A percentile compares a stretch with the other conserved stretches of the same genome.
These are phyloP conservation scores for Pseudorhombus dupliciocellatus DNA, from an alignment of 2,113 vertebrate species.

Conservation along the genomic window DNA sequence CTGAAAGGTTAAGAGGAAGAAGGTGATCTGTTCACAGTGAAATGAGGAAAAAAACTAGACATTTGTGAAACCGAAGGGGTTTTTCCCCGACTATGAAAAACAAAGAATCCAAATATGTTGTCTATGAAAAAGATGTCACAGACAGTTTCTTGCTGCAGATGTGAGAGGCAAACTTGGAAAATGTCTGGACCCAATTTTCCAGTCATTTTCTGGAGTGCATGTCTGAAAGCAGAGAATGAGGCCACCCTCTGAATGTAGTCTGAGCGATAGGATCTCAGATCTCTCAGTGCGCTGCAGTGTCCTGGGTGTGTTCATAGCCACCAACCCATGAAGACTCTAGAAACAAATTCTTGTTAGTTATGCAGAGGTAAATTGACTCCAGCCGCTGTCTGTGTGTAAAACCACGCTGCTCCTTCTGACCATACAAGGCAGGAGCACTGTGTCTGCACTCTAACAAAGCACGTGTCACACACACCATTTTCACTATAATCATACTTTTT, in stretches of 20 bases:
- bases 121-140: too few relatives aligned
- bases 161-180: too few relatives aligned
- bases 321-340: neutral
- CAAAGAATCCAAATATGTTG: neutral
- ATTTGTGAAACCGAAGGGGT: conserved; percentile 9
- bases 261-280: neutral
- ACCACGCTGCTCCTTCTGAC: conserved; percentile 31
- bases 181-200: too few relatives aligned
- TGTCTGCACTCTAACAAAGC: conserved; percentile 43
- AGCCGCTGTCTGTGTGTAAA: conserved; percentile 2
- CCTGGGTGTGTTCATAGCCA: neutral
- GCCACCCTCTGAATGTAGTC: neutral
- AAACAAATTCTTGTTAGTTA: neutral
- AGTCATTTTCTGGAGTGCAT: too few relatives aligned
- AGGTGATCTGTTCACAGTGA: neutral
- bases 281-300: neutral
- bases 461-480: conserved; percentile 10
- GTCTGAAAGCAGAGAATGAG: neutral
- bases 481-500: too few relatives aligned
- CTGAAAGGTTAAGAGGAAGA: conserved; percentile 28
- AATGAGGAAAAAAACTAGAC: conserved; percentile 22
- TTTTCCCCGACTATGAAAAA: conserved; percentile 9
- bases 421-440: conserved; percentile 53
- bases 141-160: too few relatives aligned
- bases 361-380: neutral